Evolutionary conservation across 2,888 invertebrate species (phyloP), one percentile per base, ranked within the genome.

Genomic region (Orthonevra nobilis): DNA sequence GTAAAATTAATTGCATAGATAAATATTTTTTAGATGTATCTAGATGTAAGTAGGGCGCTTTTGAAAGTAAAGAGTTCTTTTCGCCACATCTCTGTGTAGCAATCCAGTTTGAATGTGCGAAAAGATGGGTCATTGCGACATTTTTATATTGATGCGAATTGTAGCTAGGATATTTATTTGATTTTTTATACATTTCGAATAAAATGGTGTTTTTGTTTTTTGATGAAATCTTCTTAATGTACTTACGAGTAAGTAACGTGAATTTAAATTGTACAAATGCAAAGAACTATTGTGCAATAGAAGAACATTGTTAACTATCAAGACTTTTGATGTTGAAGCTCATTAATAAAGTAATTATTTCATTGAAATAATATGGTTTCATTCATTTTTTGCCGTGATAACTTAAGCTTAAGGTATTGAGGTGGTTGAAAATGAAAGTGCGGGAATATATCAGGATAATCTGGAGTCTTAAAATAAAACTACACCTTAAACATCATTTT

Each of bases 21-120:
- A 56, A 68, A 50, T 48, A 12, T 38, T n/a, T n/a, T n/a, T n/a
- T n/a, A n/a, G n/a, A 26, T 50, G 50, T 63, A 34, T 40, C 23
- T 48, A 38, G 46, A 30, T 28, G 20, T 56, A 46, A 48, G 56
- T 26, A 2, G 52, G 63, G 42, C 52, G 52, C 52, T 54, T 36
- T 61, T 26, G 17, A 36, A 14, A 19, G 19, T 26, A n/a, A 15
- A 14, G n/a, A 30, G 32, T 12, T 42, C 12, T 42, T n/a, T n/a
- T n/a, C n/a, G 2, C 1, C 38, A 12, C 36, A 26, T 42, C 12
- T 44, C 17, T 34, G 30, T 28, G 10, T 15, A n/a, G n/a, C 19
- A 4, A 3, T 23, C 36, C 15, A 15, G 3, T n/a, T n/a, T n/a
- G n/a, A 28, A 17, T 44, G 30, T 14, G 28, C 23, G 23, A 14